phyloP scores from a whole-genome alignment of 2,797 vertebrate genomes.

The Psittacula derbiana region DNA sequence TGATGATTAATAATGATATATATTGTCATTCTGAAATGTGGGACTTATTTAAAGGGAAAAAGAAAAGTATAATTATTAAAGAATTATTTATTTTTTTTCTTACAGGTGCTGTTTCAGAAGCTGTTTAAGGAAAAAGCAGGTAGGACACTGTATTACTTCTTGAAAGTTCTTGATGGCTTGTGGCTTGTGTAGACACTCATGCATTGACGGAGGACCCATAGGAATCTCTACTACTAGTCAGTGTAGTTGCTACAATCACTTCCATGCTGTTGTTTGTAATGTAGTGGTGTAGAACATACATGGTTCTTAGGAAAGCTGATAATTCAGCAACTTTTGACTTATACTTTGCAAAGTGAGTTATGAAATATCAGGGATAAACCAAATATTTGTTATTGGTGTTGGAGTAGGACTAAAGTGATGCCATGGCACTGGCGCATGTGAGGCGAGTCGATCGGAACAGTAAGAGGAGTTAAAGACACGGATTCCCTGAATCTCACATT shows the following conservation, averaged over 20 bases:
- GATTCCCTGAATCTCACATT: neutral
- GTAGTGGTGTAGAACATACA: neutral
- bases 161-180: neutral
- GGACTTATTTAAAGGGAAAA: neutral
- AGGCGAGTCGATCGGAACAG: rapidly evolving
- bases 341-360: neutral
- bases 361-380: neutral
- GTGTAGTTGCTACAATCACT: neutral
- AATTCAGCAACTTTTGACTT: neutral
- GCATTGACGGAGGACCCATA: neutral
- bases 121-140: conserved; percentile 61
- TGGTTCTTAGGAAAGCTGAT: neutral
- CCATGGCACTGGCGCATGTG: rapidly evolving
- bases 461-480: neutral
- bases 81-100: neutral
- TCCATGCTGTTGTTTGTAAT: neutral
- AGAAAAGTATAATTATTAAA: neutral
- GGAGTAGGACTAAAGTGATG: neutral
- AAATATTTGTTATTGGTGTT: neutral
- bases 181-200: neutral
- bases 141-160: conserved; percentile 40
- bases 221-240: neutral
- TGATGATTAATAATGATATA: neutral
- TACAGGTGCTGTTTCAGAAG: conserved; percentile 64
- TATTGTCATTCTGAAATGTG: neutral